These are phyloP conservation scores for Diachasma alloeum DNA, from an alignment of 1,140 invertebrate species.

Conservation along the genomic window DNA sequence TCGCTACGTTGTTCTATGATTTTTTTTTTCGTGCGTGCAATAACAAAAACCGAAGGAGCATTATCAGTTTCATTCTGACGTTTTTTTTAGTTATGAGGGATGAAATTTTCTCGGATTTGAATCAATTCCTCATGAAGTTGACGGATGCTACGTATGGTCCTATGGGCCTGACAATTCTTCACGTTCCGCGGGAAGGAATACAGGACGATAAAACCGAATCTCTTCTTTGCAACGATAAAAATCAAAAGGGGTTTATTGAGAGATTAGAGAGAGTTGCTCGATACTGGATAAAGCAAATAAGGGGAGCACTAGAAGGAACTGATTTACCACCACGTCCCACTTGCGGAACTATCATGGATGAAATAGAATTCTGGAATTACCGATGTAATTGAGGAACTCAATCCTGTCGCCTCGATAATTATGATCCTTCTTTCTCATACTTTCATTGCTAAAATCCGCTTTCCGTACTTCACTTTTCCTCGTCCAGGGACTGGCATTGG, in stretches of 20 bases:
- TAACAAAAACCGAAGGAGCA: background rate
- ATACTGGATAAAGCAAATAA: conserved; percentile 85
- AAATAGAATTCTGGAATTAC: conserved; percentile 86
- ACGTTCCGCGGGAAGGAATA: conserved; percentile 79
- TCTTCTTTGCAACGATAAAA: background rate
- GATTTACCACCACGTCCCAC: background rate
- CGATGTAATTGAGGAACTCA: conserved; percentile 67
- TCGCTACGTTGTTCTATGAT: no score
- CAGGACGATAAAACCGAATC: conserved; percentile 35
- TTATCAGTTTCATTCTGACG: background rate
- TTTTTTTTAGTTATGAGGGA: conserved; percentile 41
- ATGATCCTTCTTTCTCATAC: background rate
- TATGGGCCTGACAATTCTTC: conserved; percentile 78
- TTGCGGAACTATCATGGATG: conserved; percentile 74
- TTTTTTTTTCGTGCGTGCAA: conserved; percentile 69
- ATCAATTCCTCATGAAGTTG: conserved; percentile 79
- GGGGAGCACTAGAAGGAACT: conserved; percentile 74
- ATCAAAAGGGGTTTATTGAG: conserved; percentile 70
- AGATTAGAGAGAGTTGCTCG: conserved; percentile 82
- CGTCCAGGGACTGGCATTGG: no score
- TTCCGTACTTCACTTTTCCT: no score
- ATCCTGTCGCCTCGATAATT: background rate
- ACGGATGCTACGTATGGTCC: conserved; percentile 82
- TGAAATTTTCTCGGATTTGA: conserved; percentile 68
- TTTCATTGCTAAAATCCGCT: background rate